phyloP scores from a whole-genome alignment of 2,888 invertebrate species.

The Dinocampus coccinellae region DNA sequence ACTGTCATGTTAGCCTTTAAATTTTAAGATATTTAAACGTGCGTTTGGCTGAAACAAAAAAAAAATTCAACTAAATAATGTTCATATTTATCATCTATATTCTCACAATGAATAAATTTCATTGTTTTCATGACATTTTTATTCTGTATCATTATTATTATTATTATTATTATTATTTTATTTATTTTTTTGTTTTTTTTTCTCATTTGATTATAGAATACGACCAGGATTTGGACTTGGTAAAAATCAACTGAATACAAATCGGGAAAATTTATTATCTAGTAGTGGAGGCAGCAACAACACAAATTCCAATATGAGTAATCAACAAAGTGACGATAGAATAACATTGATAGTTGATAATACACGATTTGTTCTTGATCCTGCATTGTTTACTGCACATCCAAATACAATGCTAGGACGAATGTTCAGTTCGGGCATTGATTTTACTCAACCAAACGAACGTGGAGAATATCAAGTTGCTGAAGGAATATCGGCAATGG shows the following conservation, averaged over 20 bases:
- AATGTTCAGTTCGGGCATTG: conserved; percentile 95
- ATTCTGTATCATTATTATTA: neutral
- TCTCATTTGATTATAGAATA: too few relatives aligned
- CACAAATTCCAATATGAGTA: conserved; percentile 69
- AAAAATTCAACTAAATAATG: too few relatives aligned
- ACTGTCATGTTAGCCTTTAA: too few relatives aligned
- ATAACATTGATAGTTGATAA: conserved; percentile 97
- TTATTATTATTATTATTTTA: neutral
- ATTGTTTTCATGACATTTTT: neutral
- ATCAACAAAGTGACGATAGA: conserved; percentile 76
- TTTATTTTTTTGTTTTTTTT: neutral
- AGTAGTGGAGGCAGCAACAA: conserved; percentile 45
- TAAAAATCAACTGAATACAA: conserved; percentile 60
- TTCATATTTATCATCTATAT: neutral
- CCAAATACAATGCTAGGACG: conserved; percentile 99
- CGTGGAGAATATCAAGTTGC: conserved; percentile 97
- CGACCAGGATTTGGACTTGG: conserved; percentile 58
- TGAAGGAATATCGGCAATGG: conserved; percentile 95
- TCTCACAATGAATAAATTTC: neutral
- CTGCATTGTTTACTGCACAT: conserved; percentile 91
- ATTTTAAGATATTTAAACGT: too few relatives aligned
- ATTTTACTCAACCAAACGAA: conserved; percentile 94
- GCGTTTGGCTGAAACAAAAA: too few relatives aligned
- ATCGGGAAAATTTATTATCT: conserved; percentile 58
- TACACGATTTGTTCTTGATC: conserved; percentile 92